These are phyloP conservation scores for Idaea dimidiata DNA, from an alignment of 2,888 invertebrate species.

Conservation along the genomic window DNA sequence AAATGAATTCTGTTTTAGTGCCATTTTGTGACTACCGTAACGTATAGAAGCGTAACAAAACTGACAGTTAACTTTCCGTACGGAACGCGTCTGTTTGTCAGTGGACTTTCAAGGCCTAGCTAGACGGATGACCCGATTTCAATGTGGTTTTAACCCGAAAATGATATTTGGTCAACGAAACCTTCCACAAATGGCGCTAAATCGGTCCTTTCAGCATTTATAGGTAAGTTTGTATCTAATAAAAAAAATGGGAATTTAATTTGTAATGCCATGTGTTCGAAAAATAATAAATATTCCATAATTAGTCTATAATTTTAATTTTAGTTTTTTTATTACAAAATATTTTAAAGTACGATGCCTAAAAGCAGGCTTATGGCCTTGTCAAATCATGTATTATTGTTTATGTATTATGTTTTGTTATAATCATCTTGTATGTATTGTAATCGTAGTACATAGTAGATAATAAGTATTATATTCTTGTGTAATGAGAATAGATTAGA, in stretches of 20 bases:
- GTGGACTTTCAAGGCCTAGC: no score
- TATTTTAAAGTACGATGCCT: no score
- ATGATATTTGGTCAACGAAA: no score
- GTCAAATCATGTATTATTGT: no score
- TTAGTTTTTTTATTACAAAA: no score
- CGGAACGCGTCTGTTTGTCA: no score
- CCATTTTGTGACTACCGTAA: not conserved
- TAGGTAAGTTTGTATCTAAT: not conserved
- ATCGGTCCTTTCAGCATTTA: not conserved
- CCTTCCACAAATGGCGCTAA: not conserved
- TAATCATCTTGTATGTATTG: not conserved
- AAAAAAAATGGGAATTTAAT: not conserved
- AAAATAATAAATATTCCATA: not conserved
- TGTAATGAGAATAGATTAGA: no score
- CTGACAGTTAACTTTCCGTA: no score
- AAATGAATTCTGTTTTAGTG: not conserved
- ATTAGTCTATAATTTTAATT: not conserved
- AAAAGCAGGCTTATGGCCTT: no score
- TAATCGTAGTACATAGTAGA: not conserved
- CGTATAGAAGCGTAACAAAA: not conserved
- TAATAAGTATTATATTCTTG: not conserved
- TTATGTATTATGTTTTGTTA: not conserved
- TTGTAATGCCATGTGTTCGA: not conserved
- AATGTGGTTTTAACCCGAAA: no score
- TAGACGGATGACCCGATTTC: no score